phyloP scores from a whole-genome alignment of 2,797 vertebrate species.

The Brachyrhaphis roseni region DNA sequence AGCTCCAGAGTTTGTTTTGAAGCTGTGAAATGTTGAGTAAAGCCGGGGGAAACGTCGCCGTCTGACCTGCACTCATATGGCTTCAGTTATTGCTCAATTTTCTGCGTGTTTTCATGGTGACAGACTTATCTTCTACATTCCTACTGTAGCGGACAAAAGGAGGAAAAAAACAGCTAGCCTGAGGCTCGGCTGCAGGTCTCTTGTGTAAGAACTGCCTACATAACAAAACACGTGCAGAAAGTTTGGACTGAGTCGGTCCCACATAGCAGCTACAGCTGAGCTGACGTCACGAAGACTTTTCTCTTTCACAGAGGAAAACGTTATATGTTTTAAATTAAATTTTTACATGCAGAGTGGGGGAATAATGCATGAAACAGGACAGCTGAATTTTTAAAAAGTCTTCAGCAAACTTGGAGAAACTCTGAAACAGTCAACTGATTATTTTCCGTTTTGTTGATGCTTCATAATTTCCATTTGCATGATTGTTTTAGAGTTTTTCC shows the following conservation, averaged over 20 bases:
- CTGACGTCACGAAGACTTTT: constrained; percentile 22
- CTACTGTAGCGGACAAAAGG: constrained; percentile 55
- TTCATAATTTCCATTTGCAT: too few species aligned
- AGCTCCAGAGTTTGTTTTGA: neutral
- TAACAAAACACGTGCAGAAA: constrained; percentile 17
- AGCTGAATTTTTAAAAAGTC: neutral
- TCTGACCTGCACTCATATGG: constrained; percentile 49
- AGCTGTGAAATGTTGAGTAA: too few species aligned
- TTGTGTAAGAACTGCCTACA: constrained; percentile 32
- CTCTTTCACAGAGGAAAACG: constrained; percentile 19
- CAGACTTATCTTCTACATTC: constrained; percentile 64
- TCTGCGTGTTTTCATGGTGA: constrained; percentile 59
- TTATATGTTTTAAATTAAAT: constrained; percentile 7
- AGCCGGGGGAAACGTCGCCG: neutral
- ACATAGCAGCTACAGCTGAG: constrained; percentile 26
- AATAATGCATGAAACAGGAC: neutral
- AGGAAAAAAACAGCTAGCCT: constrained; percentile 27
- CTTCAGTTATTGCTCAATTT: constrained; percentile 62
- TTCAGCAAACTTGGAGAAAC: neutral
- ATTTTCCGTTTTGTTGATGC: neutral
- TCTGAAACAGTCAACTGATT: neutral
- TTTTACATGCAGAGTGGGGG: neutral
- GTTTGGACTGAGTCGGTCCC: constrained; percentile 24
- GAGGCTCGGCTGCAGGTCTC: constrained; percentile 25
- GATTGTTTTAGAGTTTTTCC: too few species aligned